Percentiles rank a stretch among this genome's conserved stretches.
Evolutionary conservation across 2,888 invertebrate species (phyloP).

Genomic region (Perizoma flavofasciatum): DNA sequence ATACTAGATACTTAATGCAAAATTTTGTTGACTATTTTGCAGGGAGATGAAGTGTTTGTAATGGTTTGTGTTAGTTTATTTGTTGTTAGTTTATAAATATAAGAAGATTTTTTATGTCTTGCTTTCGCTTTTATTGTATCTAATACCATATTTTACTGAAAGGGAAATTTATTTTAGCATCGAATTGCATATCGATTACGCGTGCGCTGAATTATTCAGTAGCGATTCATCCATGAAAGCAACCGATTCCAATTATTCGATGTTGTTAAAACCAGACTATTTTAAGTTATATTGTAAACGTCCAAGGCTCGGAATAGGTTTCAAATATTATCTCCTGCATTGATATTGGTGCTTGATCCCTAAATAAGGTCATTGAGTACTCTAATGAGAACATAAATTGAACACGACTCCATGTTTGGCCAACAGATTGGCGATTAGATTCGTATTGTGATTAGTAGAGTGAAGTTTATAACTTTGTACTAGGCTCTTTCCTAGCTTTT

Average conservation of each 20-base stretch:
- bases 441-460: slow-evolving; percentile 19
- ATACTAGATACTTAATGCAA: too few relatives aligned
- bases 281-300: slow-evolving; percentile 14
- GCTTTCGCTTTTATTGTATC: slow-evolving; percentile 20
- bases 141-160: slow-evolving; percentile 32
- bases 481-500: too few relatives aligned
- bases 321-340: slow-evolving; percentile 30
- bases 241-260: slow-evolving; percentile 41
- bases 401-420: slow-evolving; percentile 15
- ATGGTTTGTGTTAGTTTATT: too few relatives aligned
- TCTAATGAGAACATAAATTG: slow-evolving; percentile 47
- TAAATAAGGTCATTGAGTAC: slow-evolving; percentile 35
- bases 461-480: not conserved
- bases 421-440: slow-evolving; percentile 29
- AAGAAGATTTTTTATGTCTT: slow-evolving; percentile 8
- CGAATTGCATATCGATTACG: slow-evolving; percentile 60
- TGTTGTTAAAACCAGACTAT: slow-evolving; percentile 8
- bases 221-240: slow-evolving; percentile 32
- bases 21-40: too few relatives aligned
- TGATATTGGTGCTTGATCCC: slow-evolving; percentile 36
- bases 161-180: slow-evolving; percentile 55
- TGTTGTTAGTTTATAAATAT: too few relatives aligned
- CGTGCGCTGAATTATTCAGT: slow-evolving; percentile 59
- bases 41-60: too few relatives aligned
- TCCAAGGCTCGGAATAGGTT: slow-evolving; percentile 17